Conservation (phyloP, 2,888 invertebrate species). For the Phalera bucephala region DNA sequence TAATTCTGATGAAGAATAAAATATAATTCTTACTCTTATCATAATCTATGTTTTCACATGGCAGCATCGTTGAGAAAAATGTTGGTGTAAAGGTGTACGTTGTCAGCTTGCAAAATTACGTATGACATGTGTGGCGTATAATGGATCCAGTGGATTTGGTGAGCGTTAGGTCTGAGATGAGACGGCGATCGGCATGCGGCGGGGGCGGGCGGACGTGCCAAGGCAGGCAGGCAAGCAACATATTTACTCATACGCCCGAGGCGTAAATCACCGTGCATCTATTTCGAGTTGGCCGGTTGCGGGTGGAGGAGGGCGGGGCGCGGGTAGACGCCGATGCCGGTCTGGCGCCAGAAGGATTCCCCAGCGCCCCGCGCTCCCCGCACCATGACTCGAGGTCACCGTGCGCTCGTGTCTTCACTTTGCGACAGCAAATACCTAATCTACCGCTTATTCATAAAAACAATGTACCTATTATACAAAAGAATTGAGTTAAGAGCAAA, state of each 20-base stretch:
- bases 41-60: too few species aligned
- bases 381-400: conserved; percentile 54
- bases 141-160: conserved; percentile 20
- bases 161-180: conserved; percentile 41
- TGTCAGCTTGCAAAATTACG: conserved; percentile 9
- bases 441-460: conserved; percentile 33
- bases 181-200: conserved; percentile 58
- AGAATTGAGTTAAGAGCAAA: too few species aligned
- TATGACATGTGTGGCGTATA: conserved; percentile 7
- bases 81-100: too few species aligned
- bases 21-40: too few species aligned
- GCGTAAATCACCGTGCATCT: conserved; percentile 82
- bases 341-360: conserved; percentile 84
- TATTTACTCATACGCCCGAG: conserved; percentile 79
- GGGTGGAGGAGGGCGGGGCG: conserved; percentile 57
- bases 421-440: conserved; percentile 43
- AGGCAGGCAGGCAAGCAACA: conserved; percentile 77
- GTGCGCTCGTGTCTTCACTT: conserved; percentile 50
- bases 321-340: conserved; percentile 78
- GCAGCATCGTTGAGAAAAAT: too few species aligned
- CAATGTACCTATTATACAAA: too few species aligned
- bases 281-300: conserved; percentile 73
- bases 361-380: conserved; percentile 71
- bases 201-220: conserved; percentile 77
- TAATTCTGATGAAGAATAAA: too few species aligned